Percentiles rank a stretch among this genome's conserved stretches.
These are phyloP conservation scores for Muscicapa adusta DNA, from an alignment of 2,113 vertebrate genomes.

Conservation along the genomic window DNA sequence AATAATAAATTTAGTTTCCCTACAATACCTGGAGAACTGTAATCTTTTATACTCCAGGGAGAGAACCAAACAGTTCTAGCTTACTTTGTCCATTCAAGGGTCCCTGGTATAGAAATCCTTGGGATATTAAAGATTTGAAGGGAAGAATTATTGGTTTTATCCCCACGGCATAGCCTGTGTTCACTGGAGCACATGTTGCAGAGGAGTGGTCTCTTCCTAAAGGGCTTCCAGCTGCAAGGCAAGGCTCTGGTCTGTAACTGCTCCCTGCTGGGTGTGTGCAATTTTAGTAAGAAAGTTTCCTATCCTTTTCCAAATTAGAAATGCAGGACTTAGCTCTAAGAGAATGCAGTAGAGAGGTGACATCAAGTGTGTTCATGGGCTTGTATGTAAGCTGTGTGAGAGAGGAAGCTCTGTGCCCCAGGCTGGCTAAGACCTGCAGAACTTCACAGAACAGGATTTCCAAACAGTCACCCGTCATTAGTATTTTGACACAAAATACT, in stretches of 20 bases:
- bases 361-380: background rate
- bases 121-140: background rate
- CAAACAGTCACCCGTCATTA: fast-evolving
- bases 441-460: background rate
- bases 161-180: background rate
- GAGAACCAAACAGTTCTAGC: background rate
- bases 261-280: background rate
- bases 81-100: background rate
- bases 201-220: background rate
- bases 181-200: background rate
- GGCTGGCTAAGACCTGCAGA: background rate
- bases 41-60: background rate
- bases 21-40: background rate
- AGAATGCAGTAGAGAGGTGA: background rate
- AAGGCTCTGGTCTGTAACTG: background rate
- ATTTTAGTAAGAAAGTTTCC: background rate
- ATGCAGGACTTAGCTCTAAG: background rate
- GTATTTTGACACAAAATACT: background rate
- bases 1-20: background rate
- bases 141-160: background rate
- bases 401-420: background rate
- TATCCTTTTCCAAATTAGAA: background rate
- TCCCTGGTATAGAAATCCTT: background rate
- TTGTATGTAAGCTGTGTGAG: background rate
- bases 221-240: background rate